Evolutionary conservation across 1,140 invertebrate genomes (phyloP), one percentile per base, ranked within the genome.

Genomic region (Muscidifurax raptorellus): DNA sequence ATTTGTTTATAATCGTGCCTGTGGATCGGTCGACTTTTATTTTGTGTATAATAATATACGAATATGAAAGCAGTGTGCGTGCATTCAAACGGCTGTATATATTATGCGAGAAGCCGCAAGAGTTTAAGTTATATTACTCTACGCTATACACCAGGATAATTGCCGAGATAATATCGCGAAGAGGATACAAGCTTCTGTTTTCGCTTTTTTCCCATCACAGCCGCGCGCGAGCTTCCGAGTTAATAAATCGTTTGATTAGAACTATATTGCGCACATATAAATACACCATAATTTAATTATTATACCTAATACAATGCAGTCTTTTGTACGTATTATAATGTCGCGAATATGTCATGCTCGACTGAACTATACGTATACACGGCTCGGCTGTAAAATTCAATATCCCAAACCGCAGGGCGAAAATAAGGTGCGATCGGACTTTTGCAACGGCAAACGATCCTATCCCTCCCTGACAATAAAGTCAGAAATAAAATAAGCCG

Each of bases 91-190:
- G 67, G 12, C 27, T 69, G 18, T 5, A 27, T 67, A 13, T 67
- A 28, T 1, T 22, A 1, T 67, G 15, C 28, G 9, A 27, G 67
- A 27, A 18, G 25, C 67, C 28, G 67, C 67, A 30, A 69, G 25
- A 28, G 67, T 30, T 30, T 18, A 69, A 67, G 74, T 83, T 83
- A 47, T 47, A 77, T 83, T 76, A 76, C 72, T 82, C 32, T 22
- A 67, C 74, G n/a, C 44, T 59, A 77, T 40, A 40, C 9, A 44
- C n/a, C n/a, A 25, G 28, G 81, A 83, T 83, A 83, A 83, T 83
- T 83, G 67, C 52, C 18, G 22, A 82, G 80, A 82, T 82, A 76
- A 76, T n/a, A 82, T 82, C 80, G 22, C 71, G 13, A 59, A 81
- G 44, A 72, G 44, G 15, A 18, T 18, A 30, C n/a, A 47, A 40